Evolutionary conservation across 2,113 vertebrate species (phyloP), one percentile per base, ranked within the genome.

Genomic region (Rostratula benghalensis): DNA sequence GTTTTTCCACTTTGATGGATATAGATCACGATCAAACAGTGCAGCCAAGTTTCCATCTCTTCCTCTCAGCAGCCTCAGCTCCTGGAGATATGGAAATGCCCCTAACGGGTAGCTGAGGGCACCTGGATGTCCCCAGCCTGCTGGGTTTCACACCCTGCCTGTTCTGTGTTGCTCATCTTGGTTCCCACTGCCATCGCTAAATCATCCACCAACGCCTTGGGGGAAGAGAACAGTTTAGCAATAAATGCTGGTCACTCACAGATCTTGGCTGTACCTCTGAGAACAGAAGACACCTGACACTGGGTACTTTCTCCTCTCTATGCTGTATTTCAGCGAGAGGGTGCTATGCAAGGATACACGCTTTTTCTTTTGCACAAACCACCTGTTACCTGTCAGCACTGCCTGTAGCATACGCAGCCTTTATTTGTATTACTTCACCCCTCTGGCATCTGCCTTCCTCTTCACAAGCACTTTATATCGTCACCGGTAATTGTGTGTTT

Each of bases 1-100:
- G 53, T 96, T 95, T 93, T 94, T 94, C 90, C 85, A 61, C 92
- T 93, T 90, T 93, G 91, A 78, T 91, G 82, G 68, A 1, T 85
- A 59, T 4, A 59, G 87, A 94, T 53, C 70, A 1, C 3, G 71
- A 63, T 22, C 84, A 85, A 76, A 61, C 20, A 4, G 71, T 0
- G 16, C 87, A 67, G 95, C 79, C 82, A 83, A 91, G 85, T 54
- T 80, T 56, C 87, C 6, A 1, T 7, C 51, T 65, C 54, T 54
- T 56, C 22, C 86, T 59, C 31, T 24, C 1, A 57, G 60, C 74
- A 71, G 33, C 21, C 73, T 9, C 25, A 20, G 77, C 83, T 84
- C 91, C 93, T 7, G 65, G 12, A 82, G 68, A 76, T 1, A 1
- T 4, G 57, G 64, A n/a, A 71, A 69, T 70, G 69, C 24, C 61